These are phyloP conservation scores for Rugalucina vietnamica DNA, from an alignment of 2,888 invertebrate species.

Conservation along the genomic window DNA sequence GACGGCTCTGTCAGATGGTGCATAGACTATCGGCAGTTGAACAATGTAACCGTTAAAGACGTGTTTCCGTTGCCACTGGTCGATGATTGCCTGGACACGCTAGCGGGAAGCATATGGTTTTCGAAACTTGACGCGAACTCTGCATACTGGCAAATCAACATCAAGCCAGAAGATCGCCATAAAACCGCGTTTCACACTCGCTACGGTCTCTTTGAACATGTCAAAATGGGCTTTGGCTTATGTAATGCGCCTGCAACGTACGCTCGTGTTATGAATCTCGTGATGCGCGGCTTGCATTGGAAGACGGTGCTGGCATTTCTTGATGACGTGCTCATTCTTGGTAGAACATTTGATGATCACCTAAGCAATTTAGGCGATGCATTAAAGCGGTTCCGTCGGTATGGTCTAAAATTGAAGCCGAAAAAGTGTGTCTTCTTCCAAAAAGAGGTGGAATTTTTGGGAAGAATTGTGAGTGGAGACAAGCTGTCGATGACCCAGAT, in stretches of 20 bases:
- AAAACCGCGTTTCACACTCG: constrained; percentile 1
- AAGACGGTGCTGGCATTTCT: constrained; percentile 1
- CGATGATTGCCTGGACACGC: constrained; percentile 51
- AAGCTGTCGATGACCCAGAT: constrained; percentile 15
- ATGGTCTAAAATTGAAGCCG: constrained; percentile 33
- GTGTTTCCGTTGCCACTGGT: constrained; percentile 47
- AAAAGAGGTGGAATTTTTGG: constrained; percentile 53
- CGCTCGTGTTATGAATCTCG: not conserved
- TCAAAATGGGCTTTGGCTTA: not conserved
- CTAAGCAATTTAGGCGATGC: constrained; percentile 1
- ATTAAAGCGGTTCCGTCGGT: not conserved
- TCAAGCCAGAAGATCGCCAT: constrained; percentile 28
- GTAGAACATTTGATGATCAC: constrained; percentile 27
- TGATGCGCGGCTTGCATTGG: not conserved
- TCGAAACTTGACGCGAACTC: constrained; percentile 61
- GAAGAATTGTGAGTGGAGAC: constrained; percentile 28
- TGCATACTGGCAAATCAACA: constrained; percentile 58
- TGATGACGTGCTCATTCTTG: constrained; percentile 3
- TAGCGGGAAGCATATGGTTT: constrained; percentile 46
- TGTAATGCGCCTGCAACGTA: not conserved
- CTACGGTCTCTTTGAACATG: not conserved
- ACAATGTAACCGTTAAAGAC: constrained; percentile 1
- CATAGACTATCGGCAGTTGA: constrained; percentile 45
- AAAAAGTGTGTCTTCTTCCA: constrained; percentile 56
- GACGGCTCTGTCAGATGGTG: constrained; percentile 48